These are phyloP conservation scores for Danio kyathit DNA, from an alignment of 2,797 vertebrate genomes.

Conservation along the genomic window DNA sequence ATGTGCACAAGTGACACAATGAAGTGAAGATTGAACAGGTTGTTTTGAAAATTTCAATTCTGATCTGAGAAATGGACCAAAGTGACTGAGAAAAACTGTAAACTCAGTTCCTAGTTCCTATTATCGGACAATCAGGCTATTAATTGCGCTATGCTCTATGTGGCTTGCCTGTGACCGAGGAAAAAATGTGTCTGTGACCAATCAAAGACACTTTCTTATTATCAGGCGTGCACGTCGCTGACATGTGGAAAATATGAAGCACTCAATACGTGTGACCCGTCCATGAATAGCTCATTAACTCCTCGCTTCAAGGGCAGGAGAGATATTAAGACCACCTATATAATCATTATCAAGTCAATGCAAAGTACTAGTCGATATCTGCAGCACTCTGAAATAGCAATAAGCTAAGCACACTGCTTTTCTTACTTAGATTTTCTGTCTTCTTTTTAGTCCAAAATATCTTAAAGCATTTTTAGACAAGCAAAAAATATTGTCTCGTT, in stretches of 20 bases:
- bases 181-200: constrained; percentile 29
- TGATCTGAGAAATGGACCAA: too few species aligned
- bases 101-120: background rate
- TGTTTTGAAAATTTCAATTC: too few species aligned
- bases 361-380: constrained; percentile 36
- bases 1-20: too few species aligned
- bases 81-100: too few species aligned
- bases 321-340: constrained; percentile 26
- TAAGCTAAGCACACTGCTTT: too few species aligned
- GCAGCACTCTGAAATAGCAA: background rate
- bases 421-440: too few species aligned
- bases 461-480: too few species aligned
- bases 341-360: constrained; percentile 33
- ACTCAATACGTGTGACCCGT: constrained; percentile 17
- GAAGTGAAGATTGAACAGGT: too few species aligned
- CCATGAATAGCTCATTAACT: constrained; percentile 41
- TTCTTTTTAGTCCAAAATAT: too few species aligned
- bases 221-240: background rate
- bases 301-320: constrained; percentile 17
- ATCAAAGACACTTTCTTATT: constrained; percentile 32
- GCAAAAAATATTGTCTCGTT: too few species aligned
- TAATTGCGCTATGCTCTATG: constrained; percentile 42
- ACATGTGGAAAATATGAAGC: constrained; percentile 33
- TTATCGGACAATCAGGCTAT: constrained; percentile 43
- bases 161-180: constrained; percentile 4